These are phyloP conservation scores for Dendrocincla tyrannina DNA, from an alignment of 2,797 vertebrate species.

Conservation along the genomic window DNA sequence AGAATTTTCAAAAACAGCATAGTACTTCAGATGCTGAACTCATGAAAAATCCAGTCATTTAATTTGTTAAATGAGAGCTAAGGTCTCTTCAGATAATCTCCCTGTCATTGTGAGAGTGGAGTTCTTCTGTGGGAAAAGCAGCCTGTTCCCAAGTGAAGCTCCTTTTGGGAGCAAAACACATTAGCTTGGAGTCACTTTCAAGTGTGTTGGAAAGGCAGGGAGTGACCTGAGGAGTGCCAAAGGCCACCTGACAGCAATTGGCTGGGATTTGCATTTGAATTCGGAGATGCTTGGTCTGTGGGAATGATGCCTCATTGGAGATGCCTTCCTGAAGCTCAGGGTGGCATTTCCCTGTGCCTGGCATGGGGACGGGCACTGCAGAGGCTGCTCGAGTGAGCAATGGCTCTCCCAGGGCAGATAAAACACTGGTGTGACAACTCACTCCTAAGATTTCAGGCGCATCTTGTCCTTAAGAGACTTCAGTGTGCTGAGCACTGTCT, in stretches of 20 bases:
- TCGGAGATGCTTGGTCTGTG: not conserved
- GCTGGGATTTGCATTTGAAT: constrained; percentile 1
- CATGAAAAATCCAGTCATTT: constrained; percentile 49
- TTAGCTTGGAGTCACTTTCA: not conserved
- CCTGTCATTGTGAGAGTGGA: not conserved
- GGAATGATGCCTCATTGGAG: constrained; percentile 9
- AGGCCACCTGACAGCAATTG: not conserved
- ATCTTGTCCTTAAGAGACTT: constrained; percentile 5
- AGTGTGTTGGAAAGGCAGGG: not conserved
- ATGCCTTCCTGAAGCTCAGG: constrained; percentile 36
- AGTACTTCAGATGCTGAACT: constrained; percentile 55
- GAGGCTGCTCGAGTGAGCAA: constrained; percentile 58
- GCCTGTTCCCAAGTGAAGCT: not conserved
- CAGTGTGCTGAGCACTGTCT: not conserved
- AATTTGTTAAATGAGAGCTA: constrained; percentile 65
- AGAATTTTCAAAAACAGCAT: constrained; percentile 37
- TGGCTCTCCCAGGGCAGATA: constrained; percentile 69
- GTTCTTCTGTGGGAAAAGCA: not conserved
- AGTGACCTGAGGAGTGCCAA: not conserved
- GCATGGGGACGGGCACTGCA: not conserved
- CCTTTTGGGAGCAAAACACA: not conserved
- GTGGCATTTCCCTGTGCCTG: not conserved
- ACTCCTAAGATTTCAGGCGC: not conserved
- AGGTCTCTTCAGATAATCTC: constrained; percentile 47
- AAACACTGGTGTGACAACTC: constrained; percentile 60